Evolutionary conservation across 2,797 vertebrate species (phyloP).

Genomic region (Clamator glandarius): DNA sequence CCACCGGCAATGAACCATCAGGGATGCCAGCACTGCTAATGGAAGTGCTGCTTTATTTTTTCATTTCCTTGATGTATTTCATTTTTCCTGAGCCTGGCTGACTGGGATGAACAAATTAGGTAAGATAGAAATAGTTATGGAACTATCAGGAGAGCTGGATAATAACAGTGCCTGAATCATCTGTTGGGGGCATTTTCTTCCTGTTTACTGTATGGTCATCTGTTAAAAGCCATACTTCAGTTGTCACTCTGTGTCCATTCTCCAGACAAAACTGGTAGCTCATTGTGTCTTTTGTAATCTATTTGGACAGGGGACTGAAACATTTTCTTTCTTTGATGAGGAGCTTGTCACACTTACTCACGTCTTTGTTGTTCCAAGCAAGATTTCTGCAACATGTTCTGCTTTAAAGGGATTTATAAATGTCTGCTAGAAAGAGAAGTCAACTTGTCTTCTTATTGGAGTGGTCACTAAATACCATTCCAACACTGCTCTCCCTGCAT

Average conservation of each 20-base stretch:
- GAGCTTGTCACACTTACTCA: conserved; percentile 47
- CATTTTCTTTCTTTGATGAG: background rate
- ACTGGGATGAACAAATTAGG: background rate
- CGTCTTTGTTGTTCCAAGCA: background rate
- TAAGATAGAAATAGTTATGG: background rate
- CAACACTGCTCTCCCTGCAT: background rate
- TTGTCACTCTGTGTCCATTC: conserved; percentile 28
- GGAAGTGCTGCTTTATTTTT: background rate
- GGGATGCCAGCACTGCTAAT: background rate
- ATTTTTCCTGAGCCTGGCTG: background rate
- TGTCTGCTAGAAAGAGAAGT: background rate
- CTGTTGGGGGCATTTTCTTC: conserved; percentile 17
- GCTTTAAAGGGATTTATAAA: conserved; percentile 31
- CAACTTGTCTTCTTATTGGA: background rate
- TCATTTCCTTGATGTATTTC: background rate
- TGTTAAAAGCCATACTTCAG: conserved; percentile 47
- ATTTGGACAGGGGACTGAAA: conserved; percentile 26
- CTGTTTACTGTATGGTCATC: background rate
- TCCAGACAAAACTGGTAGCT: background rate
- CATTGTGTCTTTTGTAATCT: conserved; percentile 17
- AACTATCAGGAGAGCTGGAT: background rate
- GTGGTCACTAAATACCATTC: background rate
- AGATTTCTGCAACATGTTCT: conserved; percentile 27
- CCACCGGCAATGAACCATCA: background rate
- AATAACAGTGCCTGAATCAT: background rate